A percentile compares a stretch with the other conserved stretches of the same genome.
These are phyloP conservation scores for Caenorhabditis drosophilae DNA, from an alignment of 2,888 invertebrate genomes.

Conservation along the genomic window DNA sequence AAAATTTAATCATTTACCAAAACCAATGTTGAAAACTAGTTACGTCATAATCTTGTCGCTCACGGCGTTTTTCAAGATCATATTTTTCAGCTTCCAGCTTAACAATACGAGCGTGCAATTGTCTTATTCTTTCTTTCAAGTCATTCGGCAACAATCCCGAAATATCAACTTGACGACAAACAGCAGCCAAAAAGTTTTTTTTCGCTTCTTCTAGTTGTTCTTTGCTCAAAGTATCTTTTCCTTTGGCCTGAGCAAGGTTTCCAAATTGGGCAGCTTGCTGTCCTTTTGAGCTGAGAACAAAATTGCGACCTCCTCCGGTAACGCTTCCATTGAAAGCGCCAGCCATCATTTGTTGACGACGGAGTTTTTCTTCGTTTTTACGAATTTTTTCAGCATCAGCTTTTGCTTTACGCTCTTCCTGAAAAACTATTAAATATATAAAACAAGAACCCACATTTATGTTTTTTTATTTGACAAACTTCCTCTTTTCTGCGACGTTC, in stretches of 20 bases:
- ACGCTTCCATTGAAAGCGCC: constrained; percentile 62
- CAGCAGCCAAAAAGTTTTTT: constrained; percentile 63
- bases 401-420: constrained; percentile 56
- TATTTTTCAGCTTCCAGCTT: constrained; percentile 69
- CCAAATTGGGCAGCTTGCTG: constrained; percentile 56
- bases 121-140: constrained; percentile 67
- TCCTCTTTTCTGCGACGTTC: constrained; percentile 62
- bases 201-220: constrained; percentile 66
- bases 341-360: constrained; percentile 69
- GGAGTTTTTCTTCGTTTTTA: constrained; percentile 69
- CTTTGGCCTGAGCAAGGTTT: constrained; percentile 49
- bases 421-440: constrained; percentile 3
- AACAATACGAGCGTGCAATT: constrained; percentile 66
- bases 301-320: constrained; percentile 60
- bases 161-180: constrained; percentile 61
- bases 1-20: too few relatives aligned
- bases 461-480: constrained; percentile 17
- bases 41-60: constrained; percentile 69
- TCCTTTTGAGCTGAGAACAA: constrained; percentile 56
- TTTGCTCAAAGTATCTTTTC: constrained; percentile 41
- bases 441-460: background rate
- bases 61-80: constrained; percentile 69
- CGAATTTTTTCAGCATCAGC: constrained; percentile 64
- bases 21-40: constrained; percentile 10
- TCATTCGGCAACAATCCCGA: constrained; percentile 67